Percentiles rank a stretch among this genome's conserved stretches.
These are phyloP conservation scores for Channa argus DNA, from an alignment of 2,113 vertebrate genomes.

Conservation along the genomic window DNA sequence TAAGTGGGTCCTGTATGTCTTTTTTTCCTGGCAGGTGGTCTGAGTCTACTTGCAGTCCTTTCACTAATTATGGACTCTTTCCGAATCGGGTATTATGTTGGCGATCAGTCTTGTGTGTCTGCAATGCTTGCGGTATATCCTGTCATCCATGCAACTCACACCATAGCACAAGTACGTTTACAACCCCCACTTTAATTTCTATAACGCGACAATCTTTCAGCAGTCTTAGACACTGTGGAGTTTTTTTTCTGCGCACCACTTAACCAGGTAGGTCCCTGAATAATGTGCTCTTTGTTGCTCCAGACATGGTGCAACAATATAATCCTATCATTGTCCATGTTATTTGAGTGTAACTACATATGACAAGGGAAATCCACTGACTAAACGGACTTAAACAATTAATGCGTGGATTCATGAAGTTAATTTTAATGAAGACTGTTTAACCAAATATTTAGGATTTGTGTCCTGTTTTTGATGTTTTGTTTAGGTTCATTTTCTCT, in stretches of 20 bases:
- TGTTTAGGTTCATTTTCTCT: slow-evolving; percentile 94
- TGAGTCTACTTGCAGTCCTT: slow-evolving; percentile 91
- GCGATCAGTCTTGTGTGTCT: slow-evolving; percentile 90
- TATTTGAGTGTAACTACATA: slow-evolving; percentile 45
- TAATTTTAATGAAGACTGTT: background rate
- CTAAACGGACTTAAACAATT: background rate
- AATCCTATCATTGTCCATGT: slow-evolving; percentile 70
- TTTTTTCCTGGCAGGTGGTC: slow-evolving; percentile 83
- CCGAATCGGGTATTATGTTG: slow-evolving; percentile 93
- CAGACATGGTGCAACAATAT: slow-evolving; percentile 62
- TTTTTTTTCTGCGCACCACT: slow-evolving; percentile 36
- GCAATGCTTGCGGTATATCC: slow-evolving; percentile 91
- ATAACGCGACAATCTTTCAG: slow-evolving; percentile 63
- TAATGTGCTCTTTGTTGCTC: slow-evolving; percentile 76
- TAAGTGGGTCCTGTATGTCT: background rate
- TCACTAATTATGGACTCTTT: slow-evolving; percentile 94
- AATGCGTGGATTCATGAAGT: background rate
- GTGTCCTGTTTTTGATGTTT: slow-evolving; percentile 13
- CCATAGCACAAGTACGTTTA: slow-evolving; percentile 90
- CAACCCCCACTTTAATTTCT: slow-evolving; percentile 46
- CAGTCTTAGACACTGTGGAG: slow-evolving; percentile 39
- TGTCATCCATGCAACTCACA: slow-evolving; percentile 89
- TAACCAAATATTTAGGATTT: background rate
- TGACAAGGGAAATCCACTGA: slow-evolving; percentile 21
- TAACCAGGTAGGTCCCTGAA: slow-evolving; percentile 54